Base-by-base conservation (phyloP, 2,888 invertebrate genomes). In the Mythimna pallens region DNA sequence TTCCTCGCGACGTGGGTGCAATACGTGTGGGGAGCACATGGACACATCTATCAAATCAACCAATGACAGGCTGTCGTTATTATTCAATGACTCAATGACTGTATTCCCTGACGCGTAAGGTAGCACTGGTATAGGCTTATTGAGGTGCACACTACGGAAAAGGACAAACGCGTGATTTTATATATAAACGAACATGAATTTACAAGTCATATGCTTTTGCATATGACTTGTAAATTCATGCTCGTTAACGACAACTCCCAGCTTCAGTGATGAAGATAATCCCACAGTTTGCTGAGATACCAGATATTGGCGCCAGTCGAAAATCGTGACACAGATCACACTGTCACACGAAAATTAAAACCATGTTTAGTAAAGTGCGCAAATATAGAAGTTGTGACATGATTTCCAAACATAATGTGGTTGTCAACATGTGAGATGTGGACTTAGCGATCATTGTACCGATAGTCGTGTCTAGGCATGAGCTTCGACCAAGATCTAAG, bases 1-100 rank as follows among this genome's bases (percentile, higher is more conserved):
- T 73, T 68, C 76, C 57, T 5, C 14, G 55, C 34, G 66, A 63
- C 22, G 57, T 64, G 61, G 55, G 12, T 65, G 70, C 62, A 67
- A 83, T 63, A 59, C 50, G 22, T 70, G 40, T 12, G 40, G 50
- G 54, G 52, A 69, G 65, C 34, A 47, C 59, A 20, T 43, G 47
- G 36, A 34, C n/a, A 57, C 30, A 7, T 25, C 1, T 7, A 58
- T 43, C n/a, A n/a, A 30, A 12, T n/a, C 50, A 30, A 12, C 65
- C 73, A 66, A 73, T 63, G 9, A 40, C 36, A 62, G 20, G 20
- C 8, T 25, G 12, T 54, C n/a, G 40, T 50, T 2, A 25, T 25
- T 25, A 25, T 25, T 25, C 25, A 25, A 25, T 25, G 25, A 20
- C 20, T 20, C 43, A 20, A 12, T 7, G 14, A 12, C 2, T 55